These are phyloP conservation scores for Lethrus apterus DNA, from an alignment of 1,140 invertebrate species.

Conservation along the genomic window DNA sequence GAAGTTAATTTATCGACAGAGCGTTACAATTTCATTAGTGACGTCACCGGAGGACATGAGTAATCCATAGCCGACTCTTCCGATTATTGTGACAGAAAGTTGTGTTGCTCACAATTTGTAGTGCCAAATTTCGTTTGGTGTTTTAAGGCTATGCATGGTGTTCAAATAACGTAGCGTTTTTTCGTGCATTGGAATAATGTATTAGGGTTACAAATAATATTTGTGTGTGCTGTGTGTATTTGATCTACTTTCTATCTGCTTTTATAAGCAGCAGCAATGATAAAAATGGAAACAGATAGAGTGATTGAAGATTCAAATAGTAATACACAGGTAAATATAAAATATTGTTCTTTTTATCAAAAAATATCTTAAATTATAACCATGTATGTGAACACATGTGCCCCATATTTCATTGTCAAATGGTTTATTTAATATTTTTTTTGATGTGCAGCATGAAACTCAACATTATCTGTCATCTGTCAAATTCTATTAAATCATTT, in stretches of 20 bases:
- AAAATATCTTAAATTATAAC: too few relatives aligned
- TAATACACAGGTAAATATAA: constrained; percentile 48
- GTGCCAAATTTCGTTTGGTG: constrained; percentile 1
- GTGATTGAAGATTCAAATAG: constrained; percentile 52
- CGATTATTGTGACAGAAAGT: constrained; percentile 13
- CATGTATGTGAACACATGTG: too few relatives aligned
- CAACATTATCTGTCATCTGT: too few relatives aligned
- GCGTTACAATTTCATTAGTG: background rate
- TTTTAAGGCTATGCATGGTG: constrained; percentile 9
- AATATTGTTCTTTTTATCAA: too few relatives aligned
- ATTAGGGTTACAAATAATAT: constrained; percentile 10
- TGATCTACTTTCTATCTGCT: constrained; percentile 13
- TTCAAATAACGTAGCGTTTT: constrained; percentile 6
- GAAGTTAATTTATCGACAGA: constrained; percentile 3
- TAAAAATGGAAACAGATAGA: constrained; percentile 62
- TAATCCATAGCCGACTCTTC: constrained; percentile 14
- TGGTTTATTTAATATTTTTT: too few relatives aligned
- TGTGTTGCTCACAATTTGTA: background rate
- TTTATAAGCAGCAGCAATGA: constrained; percentile 37
- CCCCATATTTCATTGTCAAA: too few relatives aligned
- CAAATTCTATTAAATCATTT: too few relatives aligned
- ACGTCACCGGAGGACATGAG: constrained; percentile 13
- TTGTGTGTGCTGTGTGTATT: constrained; percentile 4
- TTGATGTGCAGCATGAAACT: too few relatives aligned
- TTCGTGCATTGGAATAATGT: constrained; percentile 4